phyloP scores from a whole-genome alignment of 2,113 vertebrate genomes.

The Deroptyus accipitrinus region DNA sequence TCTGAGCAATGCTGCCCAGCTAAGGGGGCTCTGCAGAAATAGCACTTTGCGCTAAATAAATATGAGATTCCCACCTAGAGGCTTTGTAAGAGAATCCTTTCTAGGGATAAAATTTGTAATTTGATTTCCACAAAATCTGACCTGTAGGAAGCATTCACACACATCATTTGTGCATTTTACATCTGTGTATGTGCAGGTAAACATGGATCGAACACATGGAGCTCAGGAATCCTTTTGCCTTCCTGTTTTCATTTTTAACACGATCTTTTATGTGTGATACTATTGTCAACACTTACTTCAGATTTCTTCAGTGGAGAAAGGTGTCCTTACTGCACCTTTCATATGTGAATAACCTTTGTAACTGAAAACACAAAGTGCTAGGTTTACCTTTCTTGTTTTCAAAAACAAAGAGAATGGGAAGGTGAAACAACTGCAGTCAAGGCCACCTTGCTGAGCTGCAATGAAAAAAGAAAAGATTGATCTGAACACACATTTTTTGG shows the following conservation, averaged over 20 bases:
- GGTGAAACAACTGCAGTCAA: slow-evolving; percentile 2
- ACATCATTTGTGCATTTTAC: neutral
- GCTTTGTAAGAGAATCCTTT: neutral
- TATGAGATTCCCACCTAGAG: neutral
- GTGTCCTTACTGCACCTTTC: neutral
- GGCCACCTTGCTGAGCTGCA: neutral
- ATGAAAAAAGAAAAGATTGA: neutral
- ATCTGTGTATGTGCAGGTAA: neutral
- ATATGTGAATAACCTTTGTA: neutral
- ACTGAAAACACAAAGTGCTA: neutral
- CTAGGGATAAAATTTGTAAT: neutral
- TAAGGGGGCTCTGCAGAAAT: neutral
- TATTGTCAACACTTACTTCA: neutral
- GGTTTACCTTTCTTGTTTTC: neutral
- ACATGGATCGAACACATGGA: neutral
- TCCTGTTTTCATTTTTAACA: neutral
- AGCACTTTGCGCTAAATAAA: neutral
- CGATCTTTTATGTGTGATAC: neutral
- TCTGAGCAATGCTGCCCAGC: neutral
- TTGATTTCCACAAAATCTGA: neutral
- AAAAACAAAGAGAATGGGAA: neutral
- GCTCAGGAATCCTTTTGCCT: neutral
- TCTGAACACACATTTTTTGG: neutral
- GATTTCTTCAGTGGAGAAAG: neutral
- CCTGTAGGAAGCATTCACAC: neutral